Percentiles rank a stretch among this genome's conserved stretches.
phyloP scores from a whole-genome alignment of 2,113 vertebrate species.

The Arizona elegans region DNA sequence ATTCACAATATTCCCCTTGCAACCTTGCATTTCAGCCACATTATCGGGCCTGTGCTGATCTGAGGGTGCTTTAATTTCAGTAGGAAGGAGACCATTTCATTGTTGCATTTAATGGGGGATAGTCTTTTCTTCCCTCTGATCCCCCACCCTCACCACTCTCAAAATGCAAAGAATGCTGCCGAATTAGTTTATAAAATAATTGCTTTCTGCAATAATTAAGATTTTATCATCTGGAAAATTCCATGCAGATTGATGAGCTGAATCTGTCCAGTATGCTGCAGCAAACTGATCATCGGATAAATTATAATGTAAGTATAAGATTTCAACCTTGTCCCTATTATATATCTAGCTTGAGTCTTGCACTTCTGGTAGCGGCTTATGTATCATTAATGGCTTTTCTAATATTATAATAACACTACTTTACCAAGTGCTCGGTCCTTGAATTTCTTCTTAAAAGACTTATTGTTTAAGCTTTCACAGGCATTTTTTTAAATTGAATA shows the following conservation, averaged over 20 bases:
- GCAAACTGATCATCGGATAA: background rate
- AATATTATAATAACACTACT: background rate
- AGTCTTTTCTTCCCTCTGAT: slow-evolving; percentile 9
- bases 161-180: slow-evolving; percentile 33
- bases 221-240: slow-evolving; percentile 49
- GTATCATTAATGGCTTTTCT: background rate
- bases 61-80: slow-evolving; percentile 50
- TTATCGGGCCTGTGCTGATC: slow-evolving; percentile 33
- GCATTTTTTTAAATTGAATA: background rate
- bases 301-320: slow-evolving; percentile 22
- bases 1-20: slow-evolving; percentile 51
- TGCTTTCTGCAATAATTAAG: slow-evolving; percentile 48
- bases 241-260: background rate
- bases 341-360: background rate
- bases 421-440: background rate
- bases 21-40: slow-evolving; percentile 53
- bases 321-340: background rate
- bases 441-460: background rate
- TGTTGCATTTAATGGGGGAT: slow-evolving; percentile 43
- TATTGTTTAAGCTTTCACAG: background rate
- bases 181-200: slow-evolving; percentile 34
- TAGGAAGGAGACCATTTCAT: slow-evolving; percentile 34
- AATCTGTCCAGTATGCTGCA: slow-evolving; percentile 24
- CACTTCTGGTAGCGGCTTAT: background rate
- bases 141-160: background rate